Evolutionary conservation across 2,888 invertebrate genomes (phyloP).

Genomic region (Diploptera punctata): DNA sequence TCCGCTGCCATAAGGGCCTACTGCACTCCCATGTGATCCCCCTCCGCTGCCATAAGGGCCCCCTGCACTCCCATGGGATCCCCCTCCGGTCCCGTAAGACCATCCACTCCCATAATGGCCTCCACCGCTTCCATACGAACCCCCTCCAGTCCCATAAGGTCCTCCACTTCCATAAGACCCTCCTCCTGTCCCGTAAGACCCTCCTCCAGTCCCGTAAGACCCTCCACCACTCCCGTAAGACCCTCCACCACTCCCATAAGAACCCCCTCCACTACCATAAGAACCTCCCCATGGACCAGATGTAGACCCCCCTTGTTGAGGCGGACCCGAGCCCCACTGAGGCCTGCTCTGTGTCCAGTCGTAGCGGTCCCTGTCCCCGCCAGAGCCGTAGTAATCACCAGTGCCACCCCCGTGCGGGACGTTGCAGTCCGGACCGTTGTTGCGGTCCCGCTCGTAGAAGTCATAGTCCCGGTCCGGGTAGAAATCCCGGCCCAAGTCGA

Average conservation of each 20-base stretch:
- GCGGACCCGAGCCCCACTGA: background rate
- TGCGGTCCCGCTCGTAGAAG: constrained; percentile 79
- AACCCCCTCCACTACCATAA: constrained; percentile 34
- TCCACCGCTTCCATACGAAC: constrained; percentile 39
- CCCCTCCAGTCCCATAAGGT: constrained; percentile 34
- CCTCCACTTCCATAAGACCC: constrained; percentile 13
- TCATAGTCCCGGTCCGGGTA: constrained; percentile 76
- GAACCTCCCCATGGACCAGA: constrained; percentile 9
- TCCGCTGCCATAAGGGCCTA: constrained; percentile 11
- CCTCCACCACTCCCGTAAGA: constrained; percentile 30
- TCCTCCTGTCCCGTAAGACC: background rate
- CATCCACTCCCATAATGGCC: no score
- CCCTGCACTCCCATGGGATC: constrained; percentile 37
- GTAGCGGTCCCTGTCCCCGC: constrained; percentile 12
- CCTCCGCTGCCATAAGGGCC: constrained; percentile 36
- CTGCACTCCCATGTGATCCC: constrained; percentile 35
- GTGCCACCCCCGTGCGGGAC: background rate
- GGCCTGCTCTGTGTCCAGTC: background rate
- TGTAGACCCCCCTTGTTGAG: background rate
- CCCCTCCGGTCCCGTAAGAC: background rate
- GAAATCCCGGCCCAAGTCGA: constrained; percentile 69
- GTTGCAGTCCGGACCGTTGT: constrained; percentile 56
- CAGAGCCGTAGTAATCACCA: constrained; percentile 20
- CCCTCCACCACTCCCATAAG: background rate
- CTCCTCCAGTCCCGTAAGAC: background rate